Evolutionary conservation across 1,140 invertebrate genomes (phyloP).

Genomic region (Brachionus koreanus): DNA sequence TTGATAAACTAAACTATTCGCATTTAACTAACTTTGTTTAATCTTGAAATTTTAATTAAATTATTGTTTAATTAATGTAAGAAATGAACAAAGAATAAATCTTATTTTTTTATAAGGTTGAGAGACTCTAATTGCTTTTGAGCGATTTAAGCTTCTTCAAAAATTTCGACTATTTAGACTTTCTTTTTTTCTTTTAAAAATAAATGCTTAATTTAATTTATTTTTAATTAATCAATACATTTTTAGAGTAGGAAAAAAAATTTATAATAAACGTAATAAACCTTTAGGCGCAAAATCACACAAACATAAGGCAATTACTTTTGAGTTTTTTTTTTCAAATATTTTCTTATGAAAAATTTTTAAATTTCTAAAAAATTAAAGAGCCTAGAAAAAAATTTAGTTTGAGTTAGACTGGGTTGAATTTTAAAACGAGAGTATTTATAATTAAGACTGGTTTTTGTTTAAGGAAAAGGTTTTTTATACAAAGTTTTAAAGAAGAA

Average conservation of each 20-base stretch:
- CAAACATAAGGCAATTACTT: background rate
- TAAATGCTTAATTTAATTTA: background rate
- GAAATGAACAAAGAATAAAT: background rate
- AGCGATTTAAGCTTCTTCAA: background rate
- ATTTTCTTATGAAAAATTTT: background rate
- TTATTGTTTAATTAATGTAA: background rate
- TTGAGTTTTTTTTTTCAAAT: background rate
- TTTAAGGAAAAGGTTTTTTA: background rate
- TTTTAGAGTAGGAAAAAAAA: background rate
- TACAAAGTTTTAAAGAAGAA: background rate
- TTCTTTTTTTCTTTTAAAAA: background rate
- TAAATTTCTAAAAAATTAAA: background rate
- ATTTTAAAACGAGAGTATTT: background rate
- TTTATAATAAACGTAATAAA: background rate
- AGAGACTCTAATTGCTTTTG: background rate
- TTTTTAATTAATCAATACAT: background rate
- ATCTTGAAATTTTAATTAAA: background rate
- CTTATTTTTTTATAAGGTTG: background rate
- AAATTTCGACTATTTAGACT: background rate
- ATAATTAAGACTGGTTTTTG: background rate
- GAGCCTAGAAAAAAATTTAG: background rate
- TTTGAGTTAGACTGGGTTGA: background rate
- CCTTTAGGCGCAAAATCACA: background rate
- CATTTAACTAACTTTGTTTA: conserved; percentile 2
- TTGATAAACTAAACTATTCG: background rate